Evolutionary conservation across 2,888 invertebrate genomes (phyloP), one percentile per base, ranked within the genome.

Genomic region (Sarcophaga caerulescens): DNA sequence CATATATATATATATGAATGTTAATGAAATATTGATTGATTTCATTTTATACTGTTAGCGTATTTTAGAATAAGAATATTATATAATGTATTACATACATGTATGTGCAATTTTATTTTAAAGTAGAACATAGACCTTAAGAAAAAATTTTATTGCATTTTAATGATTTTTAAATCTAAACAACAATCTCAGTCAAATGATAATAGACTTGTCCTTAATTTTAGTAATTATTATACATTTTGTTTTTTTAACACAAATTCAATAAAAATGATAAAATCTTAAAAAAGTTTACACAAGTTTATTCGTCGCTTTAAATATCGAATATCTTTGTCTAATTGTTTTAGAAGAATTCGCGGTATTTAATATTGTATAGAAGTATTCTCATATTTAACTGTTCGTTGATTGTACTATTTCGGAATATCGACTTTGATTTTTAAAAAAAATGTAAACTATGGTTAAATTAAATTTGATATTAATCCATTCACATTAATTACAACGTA

Each of bases 31-130:
- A 35, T 35, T 10, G 35, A 35, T 35, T 10, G 35, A 35, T 35
- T 35, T 35, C 35, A 70, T 35, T 35, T 35, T 35, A 35, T 35
- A 35, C 35, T 35, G 35, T 10, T 35, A 35, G 35, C 35, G 35
- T 35, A 71, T 80, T 71, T 79, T 57, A 35, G 21, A 19, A 21
- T 60, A 19, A 11, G 23, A 63, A 75, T 19, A 35, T 35, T 35
- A 14, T 52, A 52, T 52, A 52, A 52, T 52, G 52, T 52, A 52
- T 52, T 70, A 70, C 19, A 65, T 14, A 52, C 62, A 62, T 73
- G 45, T 21, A 84, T 86, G 86, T 86, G 86, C 86, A 86, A 86
- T 86, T 84, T 84, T 74, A 80, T 86, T 70, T 80, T 81, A 47
- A 69, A 74, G 44, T 75, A 86, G 84, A 57, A 83, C 59, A 21